Percentiles rank a stretch among this genome's conserved stretches.
phyloP scores from a whole-genome alignment of 2,113 vertebrate species.

The Motacilla alba region DNA sequence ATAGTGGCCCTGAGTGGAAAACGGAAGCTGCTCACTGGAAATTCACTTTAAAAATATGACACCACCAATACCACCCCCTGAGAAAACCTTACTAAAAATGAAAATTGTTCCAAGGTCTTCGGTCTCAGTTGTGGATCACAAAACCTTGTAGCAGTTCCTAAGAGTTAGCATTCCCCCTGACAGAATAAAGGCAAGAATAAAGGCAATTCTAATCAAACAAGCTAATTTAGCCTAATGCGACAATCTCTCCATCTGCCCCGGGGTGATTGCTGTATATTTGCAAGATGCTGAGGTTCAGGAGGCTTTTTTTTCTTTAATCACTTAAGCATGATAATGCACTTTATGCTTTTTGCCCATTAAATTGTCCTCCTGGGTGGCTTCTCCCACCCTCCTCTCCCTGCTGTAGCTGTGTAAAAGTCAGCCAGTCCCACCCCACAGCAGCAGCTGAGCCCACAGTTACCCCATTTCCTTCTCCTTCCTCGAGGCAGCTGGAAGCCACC shows the following conservation, averaged over 20 bases:
- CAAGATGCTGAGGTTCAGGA: neutral
- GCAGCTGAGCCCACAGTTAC: neutral
- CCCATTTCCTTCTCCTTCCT: neutral
- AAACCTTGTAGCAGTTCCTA: neutral
- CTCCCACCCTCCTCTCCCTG: neutral
- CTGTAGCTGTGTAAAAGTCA: neutral
- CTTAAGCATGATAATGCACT: neutral
- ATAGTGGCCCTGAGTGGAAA: neutral
- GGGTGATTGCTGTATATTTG: neutral
- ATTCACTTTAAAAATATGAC: neutral
- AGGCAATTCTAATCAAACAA: neutral
- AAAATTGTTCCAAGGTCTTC: neutral
- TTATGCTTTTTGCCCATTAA: neutral
- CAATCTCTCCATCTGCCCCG: neutral
- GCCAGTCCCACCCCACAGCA: neutral
- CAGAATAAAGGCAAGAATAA: neutral
- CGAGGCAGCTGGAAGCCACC: neutral
- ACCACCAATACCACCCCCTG: neutral
- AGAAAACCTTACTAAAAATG: neutral
- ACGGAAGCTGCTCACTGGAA: neutral
- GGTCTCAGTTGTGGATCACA: neutral
- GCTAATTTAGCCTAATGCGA: neutral
- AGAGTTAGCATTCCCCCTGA: neutral
- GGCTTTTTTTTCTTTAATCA: neutral
- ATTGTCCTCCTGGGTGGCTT: neutral